Conservation (phyloP, 2,888 invertebrate species). For the Amphipoea lucens region DNA sequence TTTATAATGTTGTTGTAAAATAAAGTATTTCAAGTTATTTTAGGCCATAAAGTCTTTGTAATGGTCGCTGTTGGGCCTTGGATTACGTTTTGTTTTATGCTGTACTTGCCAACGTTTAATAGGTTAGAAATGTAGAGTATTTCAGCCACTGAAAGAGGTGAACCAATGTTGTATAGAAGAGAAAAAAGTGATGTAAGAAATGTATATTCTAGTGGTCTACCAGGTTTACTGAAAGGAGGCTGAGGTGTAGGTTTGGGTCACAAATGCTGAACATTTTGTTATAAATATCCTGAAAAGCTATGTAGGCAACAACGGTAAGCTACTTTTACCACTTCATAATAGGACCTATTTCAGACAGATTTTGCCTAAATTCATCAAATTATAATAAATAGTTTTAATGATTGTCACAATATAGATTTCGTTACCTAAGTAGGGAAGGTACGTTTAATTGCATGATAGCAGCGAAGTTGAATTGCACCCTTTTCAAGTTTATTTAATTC, state of each 20-base stretch:
- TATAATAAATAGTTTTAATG: background rate
- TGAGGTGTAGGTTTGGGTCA: background rate
- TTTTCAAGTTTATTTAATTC: background rate
- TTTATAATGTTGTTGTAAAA: constrained; percentile 66
- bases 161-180: background rate
- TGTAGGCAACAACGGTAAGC: background rate
- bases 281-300: background rate
- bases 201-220: background rate
- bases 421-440: background rate
- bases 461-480: background rate
- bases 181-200: too few relatives aligned
- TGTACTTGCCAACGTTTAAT: constrained; percentile 25
- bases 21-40: constrained; percentile 62
- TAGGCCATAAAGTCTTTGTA: constrained; percentile 60
- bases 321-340: too few relatives aligned
- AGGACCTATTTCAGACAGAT: background rate
- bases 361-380: background rate
- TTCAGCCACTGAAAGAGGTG: background rate
- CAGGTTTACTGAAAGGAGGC: background rate
- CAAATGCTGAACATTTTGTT: background rate
- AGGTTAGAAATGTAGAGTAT: background rate
- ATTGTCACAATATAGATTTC: background rate
- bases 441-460: background rate
- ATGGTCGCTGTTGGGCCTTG: constrained; percentile 18
- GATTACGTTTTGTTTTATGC: constrained; percentile 29